phyloP scores from a whole-genome alignment of 2,797 vertebrate species.

The Schizothorax lantsangensis region DNA sequence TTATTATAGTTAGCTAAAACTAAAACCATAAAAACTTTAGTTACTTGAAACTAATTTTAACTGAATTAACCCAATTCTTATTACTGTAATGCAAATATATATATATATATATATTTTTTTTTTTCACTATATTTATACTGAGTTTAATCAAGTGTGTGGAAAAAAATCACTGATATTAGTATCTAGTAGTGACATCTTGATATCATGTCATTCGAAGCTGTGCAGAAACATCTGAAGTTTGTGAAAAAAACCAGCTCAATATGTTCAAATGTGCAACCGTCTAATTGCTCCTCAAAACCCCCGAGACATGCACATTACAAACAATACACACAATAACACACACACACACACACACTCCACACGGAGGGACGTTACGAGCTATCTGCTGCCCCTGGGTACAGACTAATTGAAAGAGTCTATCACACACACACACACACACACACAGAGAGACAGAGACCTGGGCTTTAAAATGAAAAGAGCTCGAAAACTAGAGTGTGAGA shows the following conservation, averaged over 20 bases:
- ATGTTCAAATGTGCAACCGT: background rate
- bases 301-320: background rate
- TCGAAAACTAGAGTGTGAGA: background rate
- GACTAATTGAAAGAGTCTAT: slow-evolving; percentile 23
- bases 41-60: too few species aligned
- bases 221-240: slow-evolving; percentile 12
- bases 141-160: too few species aligned
- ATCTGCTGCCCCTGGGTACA: background rate
- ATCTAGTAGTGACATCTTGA: background rate
- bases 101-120: too few species aligned
- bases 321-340: background rate
- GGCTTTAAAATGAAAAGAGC: slow-evolving; percentile 22
- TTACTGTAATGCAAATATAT: too few species aligned
- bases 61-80: too few species aligned
- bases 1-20: too few species aligned
- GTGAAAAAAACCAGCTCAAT: background rate
- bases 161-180: background rate
- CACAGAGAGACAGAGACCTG: background rate
- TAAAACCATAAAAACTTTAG: too few species aligned
- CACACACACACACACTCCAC: background rate
- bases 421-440: slow-evolving; percentile 35
- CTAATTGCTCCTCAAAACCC: slow-evolving; percentile 9
- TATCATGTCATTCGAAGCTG: background rate
- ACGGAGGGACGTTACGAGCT: background rate
- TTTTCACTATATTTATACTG: too few species aligned